These are phyloP conservation scores for Euplagia quadripunctaria DNA, from an alignment of 2,888 invertebrate species.

Conservation along the genomic window DNA sequence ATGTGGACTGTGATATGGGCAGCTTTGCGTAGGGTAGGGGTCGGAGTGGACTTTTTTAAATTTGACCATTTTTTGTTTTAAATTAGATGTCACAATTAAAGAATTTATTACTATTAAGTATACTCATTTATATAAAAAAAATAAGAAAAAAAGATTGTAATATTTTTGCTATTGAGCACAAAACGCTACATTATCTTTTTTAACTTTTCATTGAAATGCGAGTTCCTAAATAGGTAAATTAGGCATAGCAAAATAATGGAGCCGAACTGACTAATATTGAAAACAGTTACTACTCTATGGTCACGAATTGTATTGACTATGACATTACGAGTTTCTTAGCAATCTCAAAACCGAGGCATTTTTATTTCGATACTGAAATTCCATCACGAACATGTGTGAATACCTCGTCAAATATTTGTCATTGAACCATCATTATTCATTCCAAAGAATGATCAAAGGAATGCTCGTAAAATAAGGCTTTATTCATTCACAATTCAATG, in stretches of 20 bases:
- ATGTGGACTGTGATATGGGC: no score
- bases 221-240: neutral
- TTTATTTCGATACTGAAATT: constrained; percentile 41
- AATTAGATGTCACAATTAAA: no score
- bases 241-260: neutral
- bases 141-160: no score
- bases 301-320: neutral
- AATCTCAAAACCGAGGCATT: constrained; percentile 13
- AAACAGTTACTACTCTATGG: no score
- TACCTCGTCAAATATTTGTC: constrained; percentile 32
- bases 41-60: no score
- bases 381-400: constrained; percentile 29
- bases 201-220: no score
- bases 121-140: no score
- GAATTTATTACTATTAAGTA: no score
- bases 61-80: no score
- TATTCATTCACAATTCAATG: constrained; percentile 1
- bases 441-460: constrained; percentile 17
- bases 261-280: neutral
- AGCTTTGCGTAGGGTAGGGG: no score
- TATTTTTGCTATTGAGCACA: no score
- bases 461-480: constrained; percentile 12
- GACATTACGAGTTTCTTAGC: neutral
- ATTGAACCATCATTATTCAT: constrained; percentile 31
- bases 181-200: no score